These are phyloP conservation scores for Drosophila busckii DNA, from an alignment of 1,140 invertebrate species.

Conservation along the genomic window DNA sequence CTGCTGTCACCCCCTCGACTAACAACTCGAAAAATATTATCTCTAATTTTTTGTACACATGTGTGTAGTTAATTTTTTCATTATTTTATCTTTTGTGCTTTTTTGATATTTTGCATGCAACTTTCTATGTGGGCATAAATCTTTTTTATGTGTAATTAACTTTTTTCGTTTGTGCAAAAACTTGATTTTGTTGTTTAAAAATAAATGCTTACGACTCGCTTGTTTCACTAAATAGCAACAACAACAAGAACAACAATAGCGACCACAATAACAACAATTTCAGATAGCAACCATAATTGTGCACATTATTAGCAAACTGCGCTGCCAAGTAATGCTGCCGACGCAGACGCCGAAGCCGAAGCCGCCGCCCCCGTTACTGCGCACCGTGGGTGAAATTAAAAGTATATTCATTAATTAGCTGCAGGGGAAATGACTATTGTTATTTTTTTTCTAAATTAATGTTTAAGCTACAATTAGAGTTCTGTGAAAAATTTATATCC, in stretches of 20 bases:
- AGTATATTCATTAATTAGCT: too few species aligned
- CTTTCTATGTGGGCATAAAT: conserved; percentile 71
- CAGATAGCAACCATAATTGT: conserved; percentile 57
- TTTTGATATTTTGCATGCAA: conserved; percentile 58
- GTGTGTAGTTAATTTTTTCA: conserved; percentile 6
- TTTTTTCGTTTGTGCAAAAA: conserved; percentile 54
- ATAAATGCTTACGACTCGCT: conserved; percentile 66
- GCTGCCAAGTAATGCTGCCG: not conserved
- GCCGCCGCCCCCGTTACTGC: conserved; percentile 8
- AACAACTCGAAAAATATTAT: conserved; percentile 74
- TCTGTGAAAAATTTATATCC: too few species aligned
- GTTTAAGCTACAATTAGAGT: too few species aligned
- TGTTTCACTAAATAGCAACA: conserved; percentile 38
- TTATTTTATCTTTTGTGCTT: conserved; percentile 5
- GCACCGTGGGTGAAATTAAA: too few species aligned
- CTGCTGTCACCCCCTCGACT: not conserved
- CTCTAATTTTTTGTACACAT: conserved; percentile 48
- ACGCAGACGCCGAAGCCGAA: not conserved
- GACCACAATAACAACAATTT: conserved; percentile 26
- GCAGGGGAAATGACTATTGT: too few species aligned
- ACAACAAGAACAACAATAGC: conserved; percentile 9
- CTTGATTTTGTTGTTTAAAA: conserved; percentile 65
- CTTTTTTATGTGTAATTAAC: conserved; percentile 69
- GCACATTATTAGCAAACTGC: conserved; percentile 33
- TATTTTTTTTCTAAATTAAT: too few species aligned